Evolutionary conservation across 2,797 vertebrate species (phyloP).

Genomic region (Hoplostethus mediterraneus): DNA sequence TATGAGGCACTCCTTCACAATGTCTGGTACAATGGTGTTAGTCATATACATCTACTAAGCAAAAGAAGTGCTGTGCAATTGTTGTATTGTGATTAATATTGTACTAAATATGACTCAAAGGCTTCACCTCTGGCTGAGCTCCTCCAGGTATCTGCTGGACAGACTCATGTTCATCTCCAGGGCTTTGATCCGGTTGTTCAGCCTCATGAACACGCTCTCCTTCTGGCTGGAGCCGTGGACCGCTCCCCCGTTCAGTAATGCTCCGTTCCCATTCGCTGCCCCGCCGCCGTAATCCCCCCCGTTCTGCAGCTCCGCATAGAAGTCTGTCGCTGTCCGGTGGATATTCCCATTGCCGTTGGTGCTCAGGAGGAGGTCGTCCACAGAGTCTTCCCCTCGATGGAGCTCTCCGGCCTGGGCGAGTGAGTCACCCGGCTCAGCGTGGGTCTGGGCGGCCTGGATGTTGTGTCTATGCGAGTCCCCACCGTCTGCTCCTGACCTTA

Average conservation of each 20-base stretch:
- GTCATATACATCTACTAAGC: not conserved
- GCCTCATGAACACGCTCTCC: slow-evolving; percentile 98
- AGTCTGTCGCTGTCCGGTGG: slow-evolving; percentile 93
- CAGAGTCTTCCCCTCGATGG: slow-evolving; percentile 80
- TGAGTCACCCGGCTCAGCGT: slow-evolving; percentile 56
- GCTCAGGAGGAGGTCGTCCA: slow-evolving; percentile 88
- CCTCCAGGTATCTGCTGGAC: slow-evolving; percentile 97
- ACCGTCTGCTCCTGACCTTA: slow-evolving; percentile 38
- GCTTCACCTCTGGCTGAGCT: slow-evolving; percentile 95
- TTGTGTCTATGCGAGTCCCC: slow-evolving; percentile 53
- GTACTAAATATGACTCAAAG: no score
- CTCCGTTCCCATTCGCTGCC: slow-evolving; percentile 76
- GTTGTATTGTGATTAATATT: no score
- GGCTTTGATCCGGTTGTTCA: slow-evolving; percentile 98
- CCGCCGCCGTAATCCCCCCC: slow-evolving; percentile 88
- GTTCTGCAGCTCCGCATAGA: slow-evolving; percentile 97
- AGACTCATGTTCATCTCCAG: slow-evolving; percentile 99
- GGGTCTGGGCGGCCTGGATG: slow-evolving; percentile 37
- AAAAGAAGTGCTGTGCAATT: not conserved
- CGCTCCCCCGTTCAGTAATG: slow-evolving; percentile 77
- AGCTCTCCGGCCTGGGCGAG: slow-evolving; percentile 48
- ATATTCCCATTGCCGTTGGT: slow-evolving; percentile 78
- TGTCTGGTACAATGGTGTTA: not conserved
- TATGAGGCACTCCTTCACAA: not conserved
- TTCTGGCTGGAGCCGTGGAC: slow-evolving; percentile 98